These are phyloP conservation scores for Nansenia antarctica DNA, from an alignment of 2,113 vertebrate species.

Conservation along the genomic window DNA sequence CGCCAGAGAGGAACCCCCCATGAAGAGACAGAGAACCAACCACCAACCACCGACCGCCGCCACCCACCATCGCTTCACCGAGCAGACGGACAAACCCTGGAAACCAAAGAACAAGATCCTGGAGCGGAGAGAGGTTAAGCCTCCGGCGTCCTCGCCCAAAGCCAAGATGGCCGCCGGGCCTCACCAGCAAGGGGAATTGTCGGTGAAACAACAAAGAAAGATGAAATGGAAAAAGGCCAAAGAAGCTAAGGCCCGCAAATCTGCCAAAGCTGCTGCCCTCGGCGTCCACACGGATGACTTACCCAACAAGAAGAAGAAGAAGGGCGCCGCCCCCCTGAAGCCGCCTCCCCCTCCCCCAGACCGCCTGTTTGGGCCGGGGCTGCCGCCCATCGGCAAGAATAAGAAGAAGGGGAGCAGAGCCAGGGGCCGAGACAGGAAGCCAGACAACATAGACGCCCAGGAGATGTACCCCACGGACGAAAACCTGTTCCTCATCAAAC, in stretches of 20 bases:
- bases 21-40: slow-evolving; percentile 64
- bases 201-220: neutral
- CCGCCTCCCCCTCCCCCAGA: slow-evolving; percentile 9
- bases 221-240: slow-evolving; percentile 12
- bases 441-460: slow-evolving; percentile 3
- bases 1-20: slow-evolving; percentile 34
- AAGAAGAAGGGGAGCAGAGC: slow-evolving; percentile 25
- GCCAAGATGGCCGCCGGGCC: slow-evolving; percentile 22
- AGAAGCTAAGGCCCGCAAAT: neutral
- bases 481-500: slow-evolving; percentile 76
- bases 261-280: slow-evolving; percentile 5
- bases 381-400: slow-evolving; percentile 13
- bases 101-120: slow-evolving; percentile 30
- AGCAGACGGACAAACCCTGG: neutral
- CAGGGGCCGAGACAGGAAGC: neutral
- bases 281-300: slow-evolving; percentile 62
- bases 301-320: neutral
- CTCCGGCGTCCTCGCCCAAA: slow-evolving; percentile 14
- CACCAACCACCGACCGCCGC: slow-evolving; percentile 25
- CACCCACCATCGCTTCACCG: slow-evolving; percentile 50
- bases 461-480: slow-evolving; percentile 59
- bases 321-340: neutral
- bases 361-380: slow-evolving; percentile 2
- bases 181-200: slow-evolving; percentile 17
- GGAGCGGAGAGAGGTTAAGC: neutral